A percentile compares a stretch with the other conserved stretches of the same genome.
phyloP scores from a whole-genome alignment of 1,140 invertebrate species.

The Platyscapa corneri region DNA sequence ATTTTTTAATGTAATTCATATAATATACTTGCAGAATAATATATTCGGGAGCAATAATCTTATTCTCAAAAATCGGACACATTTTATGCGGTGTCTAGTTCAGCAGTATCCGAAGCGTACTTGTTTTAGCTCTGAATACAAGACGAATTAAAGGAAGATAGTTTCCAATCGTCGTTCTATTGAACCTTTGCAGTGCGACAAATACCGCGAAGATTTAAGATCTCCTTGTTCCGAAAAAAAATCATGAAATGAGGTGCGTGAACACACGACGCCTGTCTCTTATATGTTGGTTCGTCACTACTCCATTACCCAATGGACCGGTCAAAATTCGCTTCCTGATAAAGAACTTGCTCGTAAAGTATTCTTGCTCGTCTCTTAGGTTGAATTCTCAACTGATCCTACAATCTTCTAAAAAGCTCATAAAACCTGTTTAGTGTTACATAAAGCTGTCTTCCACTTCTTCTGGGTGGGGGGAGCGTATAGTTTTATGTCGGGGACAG shows the following conservation, averaged over 20 bases:
- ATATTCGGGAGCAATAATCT: not conserved
- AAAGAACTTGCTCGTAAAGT: slow-evolving; percentile 39
- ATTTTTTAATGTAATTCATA: not conserved
- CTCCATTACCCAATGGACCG: slow-evolving; percentile 8
- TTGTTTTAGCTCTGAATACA: no score
- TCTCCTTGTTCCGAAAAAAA: not conserved
- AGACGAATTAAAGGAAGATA: no score
- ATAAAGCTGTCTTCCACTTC: slow-evolving; percentile 31
- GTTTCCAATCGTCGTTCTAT: not conserved
- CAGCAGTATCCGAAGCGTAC: no score
- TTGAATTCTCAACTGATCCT: slow-evolving; percentile 44
- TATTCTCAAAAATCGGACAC: not conserved
- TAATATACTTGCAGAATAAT: not conserved
- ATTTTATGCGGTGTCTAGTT: no score
- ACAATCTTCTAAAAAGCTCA: slow-evolving; percentile 48
- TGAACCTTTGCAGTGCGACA: not conserved
- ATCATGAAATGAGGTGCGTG: not conserved
- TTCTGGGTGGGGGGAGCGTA: not conserved
- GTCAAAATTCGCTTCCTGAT: slow-evolving; percentile 41
- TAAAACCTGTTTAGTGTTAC: slow-evolving; percentile 48
- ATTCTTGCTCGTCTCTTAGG: not conserved
- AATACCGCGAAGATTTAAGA: not conserved
- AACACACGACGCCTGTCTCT: not conserved
- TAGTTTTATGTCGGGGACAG: slow-evolving; percentile 41
- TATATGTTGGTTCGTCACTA: not conserved